Percentiles rank a stretch among this genome's conserved stretches.
Evolutionary conservation across 2,113 vertebrate genomes (phyloP).

Genomic region (Pachypanchax playfairii): DNA sequence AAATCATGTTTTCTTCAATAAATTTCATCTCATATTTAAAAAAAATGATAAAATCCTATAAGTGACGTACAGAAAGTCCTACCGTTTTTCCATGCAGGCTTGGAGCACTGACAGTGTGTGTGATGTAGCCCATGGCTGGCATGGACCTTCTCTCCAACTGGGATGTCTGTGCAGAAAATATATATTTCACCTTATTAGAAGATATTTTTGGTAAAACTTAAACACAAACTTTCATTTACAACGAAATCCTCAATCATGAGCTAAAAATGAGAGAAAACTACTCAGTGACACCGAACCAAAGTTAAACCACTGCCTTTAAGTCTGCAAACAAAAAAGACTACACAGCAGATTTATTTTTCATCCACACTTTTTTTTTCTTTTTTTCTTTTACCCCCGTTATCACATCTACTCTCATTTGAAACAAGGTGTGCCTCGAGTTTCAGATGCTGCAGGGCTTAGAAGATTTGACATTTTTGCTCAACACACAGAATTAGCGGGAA

Average conservation of each 20-base stretch:
- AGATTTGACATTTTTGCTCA: slow-evolving; percentile 81
- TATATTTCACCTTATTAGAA: slow-evolving; percentile 53
- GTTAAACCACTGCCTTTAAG: slow-evolving; percentile 68
- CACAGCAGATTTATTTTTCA: slow-evolving; percentile 72
- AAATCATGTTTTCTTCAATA: neutral
- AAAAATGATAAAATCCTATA: neutral
- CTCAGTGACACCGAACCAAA: slow-evolving; percentile 50
- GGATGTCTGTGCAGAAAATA: slow-evolving; percentile 81
- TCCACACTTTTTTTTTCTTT: slow-evolving; percentile 32
- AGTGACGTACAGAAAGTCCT: slow-evolving; percentile 42
- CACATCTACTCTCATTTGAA: slow-evolving; percentile 56
- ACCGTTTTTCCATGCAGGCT: slow-evolving; percentile 98
- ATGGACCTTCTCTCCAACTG: slow-evolving; percentile 91
- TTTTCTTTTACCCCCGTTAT: slow-evolving; percentile 50
- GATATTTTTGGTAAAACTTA: slow-evolving; percentile 62
- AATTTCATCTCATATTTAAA: too few species aligned
- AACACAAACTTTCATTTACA: slow-evolving; percentile 59
- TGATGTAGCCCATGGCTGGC: slow-evolving; percentile 97
- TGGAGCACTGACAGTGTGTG: slow-evolving; percentile 96
- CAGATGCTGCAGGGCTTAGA: slow-evolving; percentile 59
- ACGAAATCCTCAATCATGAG: slow-evolving; percentile 33
- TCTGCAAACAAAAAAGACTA: slow-evolving; percentile 69
- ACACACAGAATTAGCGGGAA: slow-evolving; percentile 76
- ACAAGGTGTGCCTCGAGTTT: slow-evolving; percentile 73
- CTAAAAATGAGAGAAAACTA: slow-evolving; percentile 19